phyloP scores from a whole-genome alignment of 2,888 invertebrate species.

The Agriopis aurantiaria region DNA sequence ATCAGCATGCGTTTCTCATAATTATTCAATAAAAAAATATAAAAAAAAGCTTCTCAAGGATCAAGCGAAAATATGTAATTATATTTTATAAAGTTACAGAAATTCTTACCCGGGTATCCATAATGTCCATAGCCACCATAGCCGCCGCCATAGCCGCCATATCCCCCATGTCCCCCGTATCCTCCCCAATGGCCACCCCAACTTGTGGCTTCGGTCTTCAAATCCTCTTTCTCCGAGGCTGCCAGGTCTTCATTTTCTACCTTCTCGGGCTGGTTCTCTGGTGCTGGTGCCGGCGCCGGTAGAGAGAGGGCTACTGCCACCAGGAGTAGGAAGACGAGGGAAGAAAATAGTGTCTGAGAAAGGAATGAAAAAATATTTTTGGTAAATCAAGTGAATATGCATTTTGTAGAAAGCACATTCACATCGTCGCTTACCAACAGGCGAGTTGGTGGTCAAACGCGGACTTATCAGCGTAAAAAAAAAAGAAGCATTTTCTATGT shows the following conservation, averaged over 20 bases:
- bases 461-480: too few species aligned
- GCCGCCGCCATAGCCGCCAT: slow-evolving; percentile 41
- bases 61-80: too few species aligned
- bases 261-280: slow-evolving; percentile 47
- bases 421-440: too few species aligned
- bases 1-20: too few species aligned
- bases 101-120: slow-evolving; percentile 11
- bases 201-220: slow-evolving; percentile 76
- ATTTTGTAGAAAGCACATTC: too few species aligned
- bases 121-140: slow-evolving; percentile 34
- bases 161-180: slow-evolving; percentile 51
- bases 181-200: slow-evolving; percentile 68
- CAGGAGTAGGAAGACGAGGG: slow-evolving; percentile 60
- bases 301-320: slow-evolving; percentile 63
- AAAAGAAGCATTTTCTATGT: too few species aligned
- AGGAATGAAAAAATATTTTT: not conserved
- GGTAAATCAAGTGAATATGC: too few species aligned
- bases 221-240: slow-evolving; percentile 69
- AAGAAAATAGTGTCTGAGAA: slow-evolving; percentile 62
- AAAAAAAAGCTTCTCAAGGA: too few species aligned
- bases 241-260: slow-evolving; percentile 56
- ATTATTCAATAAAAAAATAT: too few species aligned
- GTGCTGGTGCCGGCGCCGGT: slow-evolving; percentile 35
- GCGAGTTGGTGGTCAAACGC: too few species aligned
- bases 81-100: not conserved